Evolutionary conservation across 2,888 invertebrate species (phyloP).

Genomic region (Gasteruption jaculator): DNA sequence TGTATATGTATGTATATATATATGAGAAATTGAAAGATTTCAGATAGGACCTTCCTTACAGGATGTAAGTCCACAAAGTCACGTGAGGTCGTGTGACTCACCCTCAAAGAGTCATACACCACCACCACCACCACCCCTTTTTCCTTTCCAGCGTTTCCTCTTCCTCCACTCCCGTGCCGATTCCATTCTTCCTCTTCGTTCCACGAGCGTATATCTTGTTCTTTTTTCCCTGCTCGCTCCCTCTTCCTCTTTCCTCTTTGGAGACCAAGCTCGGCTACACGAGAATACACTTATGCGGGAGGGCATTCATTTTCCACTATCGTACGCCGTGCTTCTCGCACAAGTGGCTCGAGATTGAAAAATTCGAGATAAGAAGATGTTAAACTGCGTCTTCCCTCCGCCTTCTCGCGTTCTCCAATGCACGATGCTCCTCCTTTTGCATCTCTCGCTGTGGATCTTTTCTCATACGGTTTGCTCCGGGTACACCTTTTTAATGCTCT

Average conservation of each 20-base stretch:
- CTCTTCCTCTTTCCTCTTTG: no score
- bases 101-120: no score
- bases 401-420: conserved; percentile 3
- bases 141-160: no score
- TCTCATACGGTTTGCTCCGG: no score
- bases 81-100: conserved; percentile 42
- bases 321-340: conserved; percentile 32
- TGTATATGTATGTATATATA: conserved; percentile 17
- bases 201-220: no score
- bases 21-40: conserved; percentile 46
- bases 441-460: no score
- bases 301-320: conserved; percentile 44
- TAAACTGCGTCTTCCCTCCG: conserved; percentile 22
- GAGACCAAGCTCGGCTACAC: conserved; percentile 32
- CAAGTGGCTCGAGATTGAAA: conserved; percentile 36
- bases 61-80: conserved; percentile 34
- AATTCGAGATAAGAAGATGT: conserved; percentile 36
- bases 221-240: no score
- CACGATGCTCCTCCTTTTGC: neutral
- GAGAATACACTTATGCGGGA: conserved; percentile 41
- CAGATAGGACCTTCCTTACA: conserved; percentile 35
- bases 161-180: no score
- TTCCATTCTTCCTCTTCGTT: no score
- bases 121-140: no score
- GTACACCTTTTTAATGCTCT: no score